Conservation (phyloP, 2,113 vertebrate species). For the Psittacula cyanocephala region DNA sequence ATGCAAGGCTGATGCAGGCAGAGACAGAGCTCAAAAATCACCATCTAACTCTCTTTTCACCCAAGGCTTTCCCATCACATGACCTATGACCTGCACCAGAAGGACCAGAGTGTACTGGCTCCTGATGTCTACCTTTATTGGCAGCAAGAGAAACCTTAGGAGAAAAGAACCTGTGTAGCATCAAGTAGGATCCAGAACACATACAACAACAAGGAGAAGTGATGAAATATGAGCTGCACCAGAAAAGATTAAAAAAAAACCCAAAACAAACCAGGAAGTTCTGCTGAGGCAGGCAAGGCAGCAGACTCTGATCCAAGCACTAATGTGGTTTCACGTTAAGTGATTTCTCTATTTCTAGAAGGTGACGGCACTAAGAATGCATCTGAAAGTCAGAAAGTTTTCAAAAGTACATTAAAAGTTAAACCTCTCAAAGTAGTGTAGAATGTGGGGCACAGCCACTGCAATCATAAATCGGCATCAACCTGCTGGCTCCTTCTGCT, state of each 20-base stretch:
- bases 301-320: neutral
- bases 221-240: neutral
- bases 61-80: neutral
- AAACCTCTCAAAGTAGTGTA: slow-evolving; percentile 8
- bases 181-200: neutral
- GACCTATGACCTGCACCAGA: neutral
- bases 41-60: neutral
- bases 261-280: neutral
- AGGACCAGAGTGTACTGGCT: neutral
- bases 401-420: neutral
- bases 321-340: neutral
- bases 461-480: slow-evolving; percentile 37
- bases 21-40: neutral
- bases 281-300: neutral
- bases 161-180: neutral
- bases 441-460: slow-evolving; percentile 33
- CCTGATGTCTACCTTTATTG: too few relatives aligned
- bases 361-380: neutral
- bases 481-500: neutral
- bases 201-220: neutral
- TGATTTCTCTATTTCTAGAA: neutral
- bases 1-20: rapidly evolving
- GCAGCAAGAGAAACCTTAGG: neutral
- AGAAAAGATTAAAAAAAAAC: neutral
- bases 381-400: slow-evolving; percentile 6